Evolutionary conservation across 2,797 vertebrate genomes (phyloP).

Genomic region (Botia kubotai): DNA sequence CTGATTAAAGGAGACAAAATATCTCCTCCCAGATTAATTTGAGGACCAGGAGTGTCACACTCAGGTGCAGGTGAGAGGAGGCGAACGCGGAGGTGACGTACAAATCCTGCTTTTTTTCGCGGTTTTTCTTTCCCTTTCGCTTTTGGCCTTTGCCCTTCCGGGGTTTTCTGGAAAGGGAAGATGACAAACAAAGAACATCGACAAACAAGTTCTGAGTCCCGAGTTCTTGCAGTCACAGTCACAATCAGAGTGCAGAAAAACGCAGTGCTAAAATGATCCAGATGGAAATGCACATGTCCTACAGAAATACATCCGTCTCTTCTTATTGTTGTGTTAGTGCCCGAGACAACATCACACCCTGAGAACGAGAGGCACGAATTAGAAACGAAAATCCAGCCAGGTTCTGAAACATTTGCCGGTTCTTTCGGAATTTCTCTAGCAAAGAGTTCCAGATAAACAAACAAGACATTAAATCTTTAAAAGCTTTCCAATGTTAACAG

Average conservation of each 20-base stretch:
- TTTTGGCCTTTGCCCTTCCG: conserved; percentile 95
- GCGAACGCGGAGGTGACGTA: conserved; percentile 83
- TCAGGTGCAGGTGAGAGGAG: conserved; percentile 78
- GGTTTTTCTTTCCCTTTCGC: conserved; percentile 98
- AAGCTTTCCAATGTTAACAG: conserved; percentile 1
- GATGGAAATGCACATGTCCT: conserved; percentile 14
- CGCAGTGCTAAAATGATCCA: conserved; percentile 34
- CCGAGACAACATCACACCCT: no score
- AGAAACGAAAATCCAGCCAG: no score
- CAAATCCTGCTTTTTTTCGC: conserved; percentile 85
- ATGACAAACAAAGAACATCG: conserved; percentile 48
- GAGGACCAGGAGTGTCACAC: conserved; percentile 77
- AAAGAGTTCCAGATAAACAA: neutral
- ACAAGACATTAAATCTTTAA: conserved; percentile 19
- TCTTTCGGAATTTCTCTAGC: neutral
- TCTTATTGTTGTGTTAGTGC: neutral
- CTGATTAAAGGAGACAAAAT: conserved; percentile 76
- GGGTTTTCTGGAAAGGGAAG: conserved; percentile 93
- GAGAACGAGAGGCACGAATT: no score
- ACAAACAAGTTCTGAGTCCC: conserved; percentile 51
- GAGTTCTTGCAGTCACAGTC: conserved; percentile 28
- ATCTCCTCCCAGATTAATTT: conserved; percentile 82
- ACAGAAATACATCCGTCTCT: conserved; percentile 8
- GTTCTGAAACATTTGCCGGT: neutral
- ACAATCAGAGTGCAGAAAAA: conserved; percentile 20